These are phyloP conservation scores for Conger conger DNA, from an alignment of 2,113 vertebrate species.

Conservation along the genomic window DNA sequence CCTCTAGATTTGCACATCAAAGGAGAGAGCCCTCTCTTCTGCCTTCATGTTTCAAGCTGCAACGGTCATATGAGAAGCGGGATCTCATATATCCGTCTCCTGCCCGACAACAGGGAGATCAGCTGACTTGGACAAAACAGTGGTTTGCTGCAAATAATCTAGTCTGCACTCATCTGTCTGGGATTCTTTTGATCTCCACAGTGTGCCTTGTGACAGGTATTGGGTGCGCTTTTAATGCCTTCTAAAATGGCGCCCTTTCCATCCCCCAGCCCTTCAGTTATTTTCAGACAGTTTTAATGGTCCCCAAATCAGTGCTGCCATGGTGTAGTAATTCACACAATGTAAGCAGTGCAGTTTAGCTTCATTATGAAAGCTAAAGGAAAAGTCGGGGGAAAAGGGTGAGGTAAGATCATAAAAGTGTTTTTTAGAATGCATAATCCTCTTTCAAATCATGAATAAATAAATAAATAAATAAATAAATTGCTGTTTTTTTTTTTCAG, in stretches of 20 bases:
- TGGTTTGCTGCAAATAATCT: neutral
- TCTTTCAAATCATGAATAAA: neutral
- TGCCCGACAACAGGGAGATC: neutral
- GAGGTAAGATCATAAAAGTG: neutral
- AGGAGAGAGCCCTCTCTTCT: neutral
- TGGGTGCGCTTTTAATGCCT: neutral
- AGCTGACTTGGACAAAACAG: neutral
- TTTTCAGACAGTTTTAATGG: slow-evolving; percentile 25
- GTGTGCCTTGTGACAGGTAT: neutral
- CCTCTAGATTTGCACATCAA: neutral
- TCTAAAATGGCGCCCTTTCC: neutral
- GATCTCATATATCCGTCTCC: slow-evolving; percentile 7
- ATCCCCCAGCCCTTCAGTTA: neutral
- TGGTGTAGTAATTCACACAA: slow-evolving; percentile 3
- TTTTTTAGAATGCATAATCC: slow-evolving; percentile 17
- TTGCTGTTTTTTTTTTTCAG: neutral
- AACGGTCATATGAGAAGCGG: neutral
- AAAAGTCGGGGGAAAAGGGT: slow-evolving; percentile 9
- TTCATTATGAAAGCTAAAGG: neutral
- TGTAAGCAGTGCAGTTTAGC: slow-evolving; percentile 1
- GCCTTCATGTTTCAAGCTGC: neutral
- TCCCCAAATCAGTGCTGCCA: slow-evolving; percentile 2
- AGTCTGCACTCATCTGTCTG: neutral
- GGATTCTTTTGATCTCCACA: neutral
- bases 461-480: slow-evolving; percentile 8